Conservation (phyloP, 2,888 invertebrate species). For the Nomada ruficornis region DNA sequence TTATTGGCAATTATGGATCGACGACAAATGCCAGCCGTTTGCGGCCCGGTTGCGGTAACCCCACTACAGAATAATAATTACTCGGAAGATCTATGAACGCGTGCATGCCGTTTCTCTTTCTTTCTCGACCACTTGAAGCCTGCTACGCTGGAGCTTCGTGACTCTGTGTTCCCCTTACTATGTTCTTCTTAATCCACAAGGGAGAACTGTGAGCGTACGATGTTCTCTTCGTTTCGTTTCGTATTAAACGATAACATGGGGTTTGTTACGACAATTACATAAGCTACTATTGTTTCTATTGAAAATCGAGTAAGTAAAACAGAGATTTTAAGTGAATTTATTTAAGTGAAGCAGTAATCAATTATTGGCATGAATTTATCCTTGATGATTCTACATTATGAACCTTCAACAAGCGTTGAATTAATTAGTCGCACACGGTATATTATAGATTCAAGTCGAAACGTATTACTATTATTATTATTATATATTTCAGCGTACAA, state of each 20-base stretch:
- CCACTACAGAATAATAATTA: constrained; percentile 52
- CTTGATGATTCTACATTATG: background rate
- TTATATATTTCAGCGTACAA: too few relatives aligned
- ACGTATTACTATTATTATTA: too few relatives aligned
- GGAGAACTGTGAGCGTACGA: background rate
- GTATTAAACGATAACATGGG: too few relatives aligned
- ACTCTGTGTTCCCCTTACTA: background rate
- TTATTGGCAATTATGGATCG: constrained; percentile 63
- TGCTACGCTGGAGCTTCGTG: background rate
- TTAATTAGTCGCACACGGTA: too few relatives aligned
- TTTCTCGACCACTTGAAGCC: background rate
- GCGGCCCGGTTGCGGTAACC: constrained; percentile 44
- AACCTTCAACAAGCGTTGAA: background rate
- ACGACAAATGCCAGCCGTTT: constrained; percentile 61
- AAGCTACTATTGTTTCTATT: too few relatives aligned
- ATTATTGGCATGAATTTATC: too few relatives aligned
- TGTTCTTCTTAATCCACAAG: background rate
- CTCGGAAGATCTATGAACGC: constrained; percentile 44
- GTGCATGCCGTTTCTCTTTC: constrained; percentile 10
- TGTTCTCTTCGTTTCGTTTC: too few relatives aligned
- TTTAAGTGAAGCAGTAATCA: too few relatives aligned
- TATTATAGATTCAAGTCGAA: too few relatives aligned
- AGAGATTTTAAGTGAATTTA: too few relatives aligned
- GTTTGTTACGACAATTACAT: too few relatives aligned
- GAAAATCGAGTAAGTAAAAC: too few relatives aligned